Evolutionary conservation across 2,888 invertebrate species (phyloP).

Genomic region (Drosophila pseudotakahashii): DNA sequence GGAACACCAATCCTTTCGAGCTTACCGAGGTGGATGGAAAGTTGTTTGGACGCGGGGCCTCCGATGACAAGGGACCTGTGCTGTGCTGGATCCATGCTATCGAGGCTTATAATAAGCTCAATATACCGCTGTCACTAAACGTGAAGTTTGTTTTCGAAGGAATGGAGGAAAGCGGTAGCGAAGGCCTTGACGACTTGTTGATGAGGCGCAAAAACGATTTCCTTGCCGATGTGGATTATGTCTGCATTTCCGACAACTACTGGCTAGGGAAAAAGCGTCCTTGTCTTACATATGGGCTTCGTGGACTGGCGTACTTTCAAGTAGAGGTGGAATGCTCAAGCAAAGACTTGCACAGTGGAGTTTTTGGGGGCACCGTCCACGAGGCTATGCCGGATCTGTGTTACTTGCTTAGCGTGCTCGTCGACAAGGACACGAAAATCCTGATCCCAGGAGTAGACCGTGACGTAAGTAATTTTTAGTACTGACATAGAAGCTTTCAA

Average conservation of each 20-base stretch:
- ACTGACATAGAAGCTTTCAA: constrained; percentile 14
- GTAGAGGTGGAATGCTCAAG: constrained; percentile 94
- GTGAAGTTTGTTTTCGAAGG: constrained; percentile 97
- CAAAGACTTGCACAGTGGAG: constrained; percentile 98
- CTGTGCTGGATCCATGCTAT: constrained; percentile 98
- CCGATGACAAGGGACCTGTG: constrained; percentile 98
- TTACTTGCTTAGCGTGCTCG: constrained; percentile 92
- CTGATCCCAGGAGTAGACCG: constrained; percentile 92
- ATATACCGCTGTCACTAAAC: constrained; percentile 89
- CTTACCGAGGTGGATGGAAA: constrained; percentile 94
- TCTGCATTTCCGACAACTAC: constrained; percentile 99
- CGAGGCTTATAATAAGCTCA: constrained; percentile 92
- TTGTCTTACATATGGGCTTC: constrained; percentile 97
- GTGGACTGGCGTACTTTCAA: constrained; percentile 96
- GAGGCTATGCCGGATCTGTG: constrained; percentile 97
- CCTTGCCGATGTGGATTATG: constrained; percentile 93
- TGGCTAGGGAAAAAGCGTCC: constrained; percentile 99
- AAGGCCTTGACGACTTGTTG: constrained; percentile 95
- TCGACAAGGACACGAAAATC: constrained; percentile 94
- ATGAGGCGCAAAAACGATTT: constrained; percentile 89
- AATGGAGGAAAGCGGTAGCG: constrained; percentile 99
- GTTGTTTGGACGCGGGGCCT: constrained; percentile 95
- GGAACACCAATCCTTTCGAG: constrained; percentile 97
- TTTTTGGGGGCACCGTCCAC: constrained; percentile 96
- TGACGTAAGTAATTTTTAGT: constrained; percentile 86